Base-by-base conservation (phyloP, 2,797 vertebrate species). In the Pteropus rufus region DNA sequence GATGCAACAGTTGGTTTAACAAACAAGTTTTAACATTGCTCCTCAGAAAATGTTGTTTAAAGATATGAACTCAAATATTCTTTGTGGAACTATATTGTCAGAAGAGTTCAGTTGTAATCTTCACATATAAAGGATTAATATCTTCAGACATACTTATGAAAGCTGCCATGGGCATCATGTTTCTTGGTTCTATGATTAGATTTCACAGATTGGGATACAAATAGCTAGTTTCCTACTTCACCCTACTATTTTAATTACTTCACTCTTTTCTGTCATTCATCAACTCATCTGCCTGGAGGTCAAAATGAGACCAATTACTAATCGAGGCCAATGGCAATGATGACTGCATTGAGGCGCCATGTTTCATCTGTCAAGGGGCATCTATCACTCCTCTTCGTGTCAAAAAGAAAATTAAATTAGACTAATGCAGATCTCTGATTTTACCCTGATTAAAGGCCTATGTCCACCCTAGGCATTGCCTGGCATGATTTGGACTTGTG, bases 371-470 rank as follows among this genome's bases (percentile, higher is more conserved):
- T 99, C 99, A 99, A 98, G 99, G 99, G 99, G 98, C 99, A 99
- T 99, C 99, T 99, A 98, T 99, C 98, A 96, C 98, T 98, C 98
- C 98, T 97, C 97, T 98, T 98, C 98, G 98, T 98, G 98, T 99
- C 98, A 99, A 98, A 98, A 98, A 99, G 98, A 99, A 99, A 99
- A 99, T 99, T 98, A 99, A 99, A 99, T 99, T 99, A 99, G 99
- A 99, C 99, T 99, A 99, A 99, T 99, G 98, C 98, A 99, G 99
- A 99, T 99, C 98, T 99, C 97, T 98, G 10, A 99, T 99, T 99
- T 99, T 99, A 99, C 98, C 97, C 99, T 99, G 99, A 99, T 99
- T 99, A 99, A 99, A 99, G 99, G 99, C 99, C 99, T 98, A 96
- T 95, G 96, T 99, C 99, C 98, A 99, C 99, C 99, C 91, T 98